Evolutionary conservation across 2,797 vertebrate species (phyloP).

Genomic region (Anguilla pacifica): DNA sequence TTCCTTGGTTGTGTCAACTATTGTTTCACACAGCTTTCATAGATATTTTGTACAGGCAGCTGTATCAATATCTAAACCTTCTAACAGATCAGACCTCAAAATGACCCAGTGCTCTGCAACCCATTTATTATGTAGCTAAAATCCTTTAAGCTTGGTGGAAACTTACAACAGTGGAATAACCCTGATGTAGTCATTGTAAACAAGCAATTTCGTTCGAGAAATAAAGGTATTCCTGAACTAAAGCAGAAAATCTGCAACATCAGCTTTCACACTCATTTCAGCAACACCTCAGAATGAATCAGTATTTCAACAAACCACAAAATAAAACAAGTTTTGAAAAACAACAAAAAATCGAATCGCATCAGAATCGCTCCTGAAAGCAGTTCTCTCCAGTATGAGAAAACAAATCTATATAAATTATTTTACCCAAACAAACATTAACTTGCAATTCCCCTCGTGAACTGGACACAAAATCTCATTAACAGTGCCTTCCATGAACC

Average conservation of each 20-base stretch:
- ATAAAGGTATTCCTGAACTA: not conserved
- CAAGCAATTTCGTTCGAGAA: not conserved
- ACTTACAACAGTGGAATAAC: not conserved
- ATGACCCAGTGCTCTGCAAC: no score
- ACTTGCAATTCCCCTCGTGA: not conserved
- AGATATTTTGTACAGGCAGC: no score
- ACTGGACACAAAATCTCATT: not conserved
- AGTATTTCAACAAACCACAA: not conserved
- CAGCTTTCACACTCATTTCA: not conserved
- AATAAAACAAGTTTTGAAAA: not conserved
- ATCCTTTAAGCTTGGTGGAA: no score
- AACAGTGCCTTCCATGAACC: not conserved
- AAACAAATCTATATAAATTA: no score
- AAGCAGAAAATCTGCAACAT: not conserved
- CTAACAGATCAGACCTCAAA: no score
- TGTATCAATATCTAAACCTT: no score
- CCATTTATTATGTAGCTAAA: no score
- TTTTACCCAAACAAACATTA: not conserved
- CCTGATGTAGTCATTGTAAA: not conserved
- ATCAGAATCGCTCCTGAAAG: not conserved
- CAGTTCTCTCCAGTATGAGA: no score
- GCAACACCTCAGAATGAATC: not conserved
- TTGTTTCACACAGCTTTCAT: no score
- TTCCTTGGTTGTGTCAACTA: no score
- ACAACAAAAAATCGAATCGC: not conserved